Base-by-base conservation (phyloP, 2,797 vertebrate species). In the Poecilia wingei region DNA sequence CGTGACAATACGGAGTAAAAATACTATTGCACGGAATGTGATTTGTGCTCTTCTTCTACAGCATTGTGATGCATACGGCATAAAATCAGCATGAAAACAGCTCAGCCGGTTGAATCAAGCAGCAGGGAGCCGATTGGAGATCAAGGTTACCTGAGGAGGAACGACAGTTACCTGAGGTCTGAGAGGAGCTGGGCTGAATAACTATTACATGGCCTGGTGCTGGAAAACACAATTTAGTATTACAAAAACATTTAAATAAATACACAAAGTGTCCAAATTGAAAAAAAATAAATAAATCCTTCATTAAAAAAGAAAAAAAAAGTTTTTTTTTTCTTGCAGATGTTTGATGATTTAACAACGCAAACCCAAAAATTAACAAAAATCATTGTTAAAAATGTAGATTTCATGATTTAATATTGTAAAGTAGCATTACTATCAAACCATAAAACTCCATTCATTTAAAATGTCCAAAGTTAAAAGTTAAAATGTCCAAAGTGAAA, bases 161-260 rank as follows among this genome's bases (percentile, higher is more conserved):
- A 74, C 41, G 2, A 77, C 33, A 78, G 53, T 93, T 84, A 89
- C 92, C 92, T 84, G 92, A 75, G 39, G 70, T 76, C 83, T 88
- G 81, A 33, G 80, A 66, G 55, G 93, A 28, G 75, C 88, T 85
- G 1, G 95, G 95, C 89, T 95, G 95, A 87, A 81, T 87, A 51
- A 91, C 76, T 84, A 95, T 92, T 71, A 95, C 88, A 2, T 75
- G 68, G 77, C 92, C 83, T 86, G 82, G 91, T 81, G 87, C 93
- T 94, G 92, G 84, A 91, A 84, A 90, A 89, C 76, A 92, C 76
- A 89, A 88, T 41, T 74, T 1, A 72, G 89, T 66, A 87, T 83
- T 84, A 64, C 85, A 81, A 74, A 82, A 85, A 79, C 22, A 45
- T 25, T 12, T 13, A 3, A 45, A 25, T 10, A 57, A 13, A 16